Conservation (phyloP, 2,888 invertebrate species). For the Metalampra italica region DNA sequence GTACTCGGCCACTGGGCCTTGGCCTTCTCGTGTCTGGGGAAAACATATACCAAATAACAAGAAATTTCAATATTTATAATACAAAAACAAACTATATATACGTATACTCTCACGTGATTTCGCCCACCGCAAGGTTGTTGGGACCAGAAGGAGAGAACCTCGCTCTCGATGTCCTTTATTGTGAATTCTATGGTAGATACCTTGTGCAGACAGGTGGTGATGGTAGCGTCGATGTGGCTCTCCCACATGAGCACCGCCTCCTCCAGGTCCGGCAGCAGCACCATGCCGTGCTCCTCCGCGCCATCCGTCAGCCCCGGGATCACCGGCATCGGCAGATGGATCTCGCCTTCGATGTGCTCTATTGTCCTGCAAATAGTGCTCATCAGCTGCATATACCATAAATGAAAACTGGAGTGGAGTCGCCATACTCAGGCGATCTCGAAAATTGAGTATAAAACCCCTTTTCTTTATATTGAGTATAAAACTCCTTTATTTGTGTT, state of each 20-base stretch:
- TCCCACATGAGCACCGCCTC: constrained; percentile 82
- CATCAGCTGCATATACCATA: neutral
- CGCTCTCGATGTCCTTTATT: too few species aligned
- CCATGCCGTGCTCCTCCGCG: constrained; percentile 31
- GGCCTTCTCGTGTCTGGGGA: constrained; percentile 77
- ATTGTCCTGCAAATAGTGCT: constrained; percentile 76
- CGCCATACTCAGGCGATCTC: too few species aligned
- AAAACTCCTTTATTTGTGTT: too few species aligned
- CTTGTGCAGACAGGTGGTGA: constrained; percentile 73
- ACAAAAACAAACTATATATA: too few species aligned
- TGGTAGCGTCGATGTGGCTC: constrained; percentile 79
- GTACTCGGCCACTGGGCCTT: constrained; percentile 91
- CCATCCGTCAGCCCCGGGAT: constrained; percentile 68
- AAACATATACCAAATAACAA: neutral
- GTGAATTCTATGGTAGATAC: constrained; percentile 37
- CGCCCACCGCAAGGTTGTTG: too few species aligned
- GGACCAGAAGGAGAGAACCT: too few species aligned
- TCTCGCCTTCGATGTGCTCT: constrained; percentile 87
- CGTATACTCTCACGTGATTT: too few species aligned
- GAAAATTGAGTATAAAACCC: too few species aligned
- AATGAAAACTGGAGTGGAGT: too few species aligned
- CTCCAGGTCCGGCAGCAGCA: constrained; percentile 74
- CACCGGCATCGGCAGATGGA: constrained; percentile 81
- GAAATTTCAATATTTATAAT: neutral
- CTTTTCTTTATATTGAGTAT: too few species aligned